phyloP scores from a whole-genome alignment of 2,888 invertebrate species.

The Drosophila pegasa region DNA sequence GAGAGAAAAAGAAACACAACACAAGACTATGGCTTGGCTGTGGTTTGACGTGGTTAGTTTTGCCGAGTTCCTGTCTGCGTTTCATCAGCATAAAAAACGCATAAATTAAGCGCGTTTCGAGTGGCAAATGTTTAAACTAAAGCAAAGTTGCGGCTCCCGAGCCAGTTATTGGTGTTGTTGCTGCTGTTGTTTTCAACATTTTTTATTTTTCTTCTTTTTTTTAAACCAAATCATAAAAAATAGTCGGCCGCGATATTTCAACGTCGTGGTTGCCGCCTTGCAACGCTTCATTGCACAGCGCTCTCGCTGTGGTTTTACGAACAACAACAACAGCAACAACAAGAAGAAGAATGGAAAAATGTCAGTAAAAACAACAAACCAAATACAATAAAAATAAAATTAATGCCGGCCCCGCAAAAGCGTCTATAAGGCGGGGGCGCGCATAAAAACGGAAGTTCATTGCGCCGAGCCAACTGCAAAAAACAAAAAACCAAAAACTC shows the following conservation, averaged over 20 bases:
- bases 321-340: conserved; percentile 10
- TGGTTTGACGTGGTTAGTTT: conserved; percentile 18
- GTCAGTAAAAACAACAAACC: conserved; percentile 45
- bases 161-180: conserved; percentile 28
- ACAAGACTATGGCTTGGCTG: conserved; percentile 12
- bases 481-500: conserved; percentile 6
- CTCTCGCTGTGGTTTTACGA: conserved; percentile 36
- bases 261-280: conserved; percentile 71
- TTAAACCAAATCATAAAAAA: conserved; percentile 68
- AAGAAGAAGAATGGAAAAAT: conserved; percentile 26
- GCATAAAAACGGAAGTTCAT: conserved; percentile 71
- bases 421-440: conserved; percentile 58
- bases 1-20: not conserved
- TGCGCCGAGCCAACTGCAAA: conserved; percentile 37
- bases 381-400: conserved; percentile 57
- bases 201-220: conserved; percentile 7
- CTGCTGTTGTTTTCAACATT: conserved; percentile 11
- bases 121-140: conserved; percentile 77
- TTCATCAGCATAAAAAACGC: conserved; percentile 84
- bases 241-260: conserved; percentile 69
- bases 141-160: conserved; percentile 48
- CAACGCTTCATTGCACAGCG: conserved; percentile 70
- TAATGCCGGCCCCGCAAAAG: conserved; percentile 40
- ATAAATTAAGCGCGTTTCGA: conserved; percentile 81
- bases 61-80: conserved; percentile 47